phyloP scores from a whole-genome alignment of 2,888 invertebrate species.

The Orthonychiurus folsomi region DNA sequence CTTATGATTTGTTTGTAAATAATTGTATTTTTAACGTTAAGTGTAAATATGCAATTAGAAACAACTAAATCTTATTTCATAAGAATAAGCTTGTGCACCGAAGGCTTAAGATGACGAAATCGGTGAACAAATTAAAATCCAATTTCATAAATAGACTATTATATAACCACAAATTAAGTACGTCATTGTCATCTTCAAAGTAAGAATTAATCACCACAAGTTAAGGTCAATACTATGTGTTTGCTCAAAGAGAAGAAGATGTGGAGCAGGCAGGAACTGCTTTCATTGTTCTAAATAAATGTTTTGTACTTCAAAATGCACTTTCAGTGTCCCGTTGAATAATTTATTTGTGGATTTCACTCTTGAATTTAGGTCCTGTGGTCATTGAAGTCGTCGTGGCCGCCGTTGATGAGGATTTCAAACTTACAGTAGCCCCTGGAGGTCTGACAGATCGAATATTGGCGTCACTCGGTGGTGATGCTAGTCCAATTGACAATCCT shows the following conservation, averaged over 20 bases:
- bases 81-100: no score
- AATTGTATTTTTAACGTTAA: no score
- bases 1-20: no score
- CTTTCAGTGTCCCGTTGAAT: no score
- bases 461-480: no score
- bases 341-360: neutral
- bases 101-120: no score
- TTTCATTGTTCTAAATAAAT: constrained; percentile 24
- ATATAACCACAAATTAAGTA: constrained; percentile 1
- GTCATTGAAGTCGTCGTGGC: constrained; percentile 15
- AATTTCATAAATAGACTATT: neutral
- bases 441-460: no score
- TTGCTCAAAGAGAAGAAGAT: neutral
- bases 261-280: constrained; percentile 23
- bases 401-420: constrained; percentile 21
- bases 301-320: constrained; percentile 22
- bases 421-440: no score
- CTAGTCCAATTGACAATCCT: neutral
- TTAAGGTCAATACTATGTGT: constrained; percentile 1
- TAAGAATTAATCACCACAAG: neutral
- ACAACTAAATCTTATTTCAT: no score
- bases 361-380: constrained; percentile 8
- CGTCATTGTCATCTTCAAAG: neutral
- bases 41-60: no score
- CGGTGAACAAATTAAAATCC: no score